These are phyloP conservation scores for Ischnus inquisitorius DNA, from an alignment of 2,888 invertebrate genomes.

Conservation along the genomic window DNA sequence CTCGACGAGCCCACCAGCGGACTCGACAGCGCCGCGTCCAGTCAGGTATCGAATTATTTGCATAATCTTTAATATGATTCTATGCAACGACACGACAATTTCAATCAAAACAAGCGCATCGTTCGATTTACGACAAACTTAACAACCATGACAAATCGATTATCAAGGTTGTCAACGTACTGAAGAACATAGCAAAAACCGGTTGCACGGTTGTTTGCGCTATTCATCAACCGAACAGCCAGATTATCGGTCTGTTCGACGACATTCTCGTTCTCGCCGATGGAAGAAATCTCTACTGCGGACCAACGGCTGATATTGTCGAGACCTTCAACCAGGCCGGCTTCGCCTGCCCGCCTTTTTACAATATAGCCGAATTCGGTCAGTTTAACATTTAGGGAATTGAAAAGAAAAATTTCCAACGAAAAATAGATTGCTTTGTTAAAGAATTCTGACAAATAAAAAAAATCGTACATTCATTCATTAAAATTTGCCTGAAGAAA, in stretches of 20 bases:
- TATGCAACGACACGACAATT: too few species aligned
- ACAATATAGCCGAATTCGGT: constrained; percentile 93
- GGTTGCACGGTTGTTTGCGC: constrained; percentile 92
- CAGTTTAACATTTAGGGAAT: constrained; percentile 56
- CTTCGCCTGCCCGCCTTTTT: constrained; percentile 90
- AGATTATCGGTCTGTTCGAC: constrained; percentile 91
- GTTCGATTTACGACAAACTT: not conserved
- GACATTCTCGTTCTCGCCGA: constrained; percentile 90
- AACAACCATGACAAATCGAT: not conserved
- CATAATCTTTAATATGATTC: not conserved
- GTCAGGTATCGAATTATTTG: constrained; percentile 84
- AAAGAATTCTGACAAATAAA: too few species aligned
- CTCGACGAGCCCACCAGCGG: constrained; percentile 89
- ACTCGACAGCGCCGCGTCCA: constrained; percentile 89
- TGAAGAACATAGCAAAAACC: constrained; percentile 88
- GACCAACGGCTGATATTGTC: constrained; percentile 88
- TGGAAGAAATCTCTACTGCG: constrained; percentile 90
- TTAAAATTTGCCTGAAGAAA: too few species aligned
- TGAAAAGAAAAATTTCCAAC: not conserved
- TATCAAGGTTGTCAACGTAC: constrained; percentile 86
- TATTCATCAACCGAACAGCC: constrained; percentile 93
- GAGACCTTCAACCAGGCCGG: constrained; percentile 88
- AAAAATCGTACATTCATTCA: too few species aligned
- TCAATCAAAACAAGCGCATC: too few species aligned
- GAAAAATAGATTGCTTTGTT: too few species aligned